phyloP scores from a whole-genome alignment of 1,140 invertebrate species.

The Drosophila kohkoa region DNA sequence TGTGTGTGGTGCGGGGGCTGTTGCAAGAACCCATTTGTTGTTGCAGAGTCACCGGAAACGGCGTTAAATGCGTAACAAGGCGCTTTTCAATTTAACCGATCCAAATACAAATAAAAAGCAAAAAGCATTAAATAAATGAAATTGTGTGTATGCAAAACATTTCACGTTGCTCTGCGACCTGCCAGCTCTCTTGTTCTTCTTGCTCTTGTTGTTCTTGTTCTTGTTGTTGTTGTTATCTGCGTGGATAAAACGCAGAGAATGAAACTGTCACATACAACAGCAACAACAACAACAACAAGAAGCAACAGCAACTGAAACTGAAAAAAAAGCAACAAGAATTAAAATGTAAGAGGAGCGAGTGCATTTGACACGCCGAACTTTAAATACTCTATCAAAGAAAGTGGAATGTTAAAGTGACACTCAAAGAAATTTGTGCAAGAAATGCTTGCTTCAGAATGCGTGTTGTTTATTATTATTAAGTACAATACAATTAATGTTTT shows the following conservation, averaged over 20 bases:
- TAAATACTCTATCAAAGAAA: background rate
- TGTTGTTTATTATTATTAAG: no score
- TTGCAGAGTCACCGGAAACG: constrained; percentile 61
- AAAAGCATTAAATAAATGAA: constrained; percentile 72
- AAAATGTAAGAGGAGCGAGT: background rate
- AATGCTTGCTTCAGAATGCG: no score
- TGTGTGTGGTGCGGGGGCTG: constrained; percentile 7
- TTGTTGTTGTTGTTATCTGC: constrained; percentile 52
- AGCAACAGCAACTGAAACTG: background rate
- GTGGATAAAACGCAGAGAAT: constrained; percentile 30
- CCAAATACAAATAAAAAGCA: constrained; percentile 58
- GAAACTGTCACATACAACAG: constrained; percentile 16
- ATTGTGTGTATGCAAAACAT: constrained; percentile 76
- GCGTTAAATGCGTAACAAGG: constrained; percentile 79
- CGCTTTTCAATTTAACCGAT: constrained; percentile 79
- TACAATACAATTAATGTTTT: no score
- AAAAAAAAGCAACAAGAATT: background rate
- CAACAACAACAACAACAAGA: background rate
- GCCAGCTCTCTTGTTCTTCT: constrained; percentile 34
- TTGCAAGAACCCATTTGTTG: constrained; percentile 14
- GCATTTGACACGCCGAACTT: background rate
- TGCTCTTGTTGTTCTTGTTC: constrained; percentile 42
- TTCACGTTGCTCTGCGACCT: constrained; percentile 45
- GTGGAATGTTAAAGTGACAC: no score
- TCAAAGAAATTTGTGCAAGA: no score